phyloP scores from a whole-genome alignment of 2,113 vertebrate species.

The Dendropsophus ebraccatus region DNA sequence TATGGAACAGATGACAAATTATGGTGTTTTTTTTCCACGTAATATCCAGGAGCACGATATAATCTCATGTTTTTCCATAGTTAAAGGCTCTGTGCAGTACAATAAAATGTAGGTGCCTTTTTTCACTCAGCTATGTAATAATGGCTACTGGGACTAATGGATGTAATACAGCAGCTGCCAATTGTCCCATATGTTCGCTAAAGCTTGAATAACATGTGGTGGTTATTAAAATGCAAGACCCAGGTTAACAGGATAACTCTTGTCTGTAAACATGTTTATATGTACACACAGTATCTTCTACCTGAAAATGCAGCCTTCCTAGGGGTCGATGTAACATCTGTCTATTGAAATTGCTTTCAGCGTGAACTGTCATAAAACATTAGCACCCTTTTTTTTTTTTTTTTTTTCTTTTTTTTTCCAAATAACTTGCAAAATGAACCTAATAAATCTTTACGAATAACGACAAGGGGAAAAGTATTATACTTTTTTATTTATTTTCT shows the following conservation, averaged over 20 bases:
- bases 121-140: slow-evolving; percentile 15
- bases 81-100: slow-evolving; percentile 64
- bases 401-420: slow-evolving; percentile 60
- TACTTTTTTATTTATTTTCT: slow-evolving; percentile 4
- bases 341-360: slow-evolving; percentile 73
- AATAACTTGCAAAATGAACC: slow-evolving; percentile 63
- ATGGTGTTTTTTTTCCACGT: slow-evolving; percentile 53
- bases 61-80: slow-evolving; percentile 67
- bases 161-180: slow-evolving; percentile 18
- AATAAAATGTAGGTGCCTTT: slow-evolving; percentile 55
- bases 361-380: slow-evolving; percentile 73
- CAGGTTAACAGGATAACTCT: slow-evolving; percentile 69
- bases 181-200: slow-evolving; percentile 14
- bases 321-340: slow-evolving; percentile 76
- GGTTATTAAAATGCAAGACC: slow-evolving; percentile 66
- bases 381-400: slow-evolving; percentile 72
- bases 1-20: slow-evolving; percentile 47
- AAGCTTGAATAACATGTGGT: slow-evolving; percentile 58
- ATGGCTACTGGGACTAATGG: slow-evolving; percentile 17
- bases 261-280: slow-evolving; percentile 75
- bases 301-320: slow-evolving; percentile 69
- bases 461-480: slow-evolving; percentile 55
- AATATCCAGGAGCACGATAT: slow-evolving; percentile 64
- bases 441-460: slow-evolving; percentile 60
- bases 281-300: slow-evolving; percentile 74